Base-by-base conservation (phyloP, 1,140 invertebrate species). In the Neodiprion lecontei region DNA sequence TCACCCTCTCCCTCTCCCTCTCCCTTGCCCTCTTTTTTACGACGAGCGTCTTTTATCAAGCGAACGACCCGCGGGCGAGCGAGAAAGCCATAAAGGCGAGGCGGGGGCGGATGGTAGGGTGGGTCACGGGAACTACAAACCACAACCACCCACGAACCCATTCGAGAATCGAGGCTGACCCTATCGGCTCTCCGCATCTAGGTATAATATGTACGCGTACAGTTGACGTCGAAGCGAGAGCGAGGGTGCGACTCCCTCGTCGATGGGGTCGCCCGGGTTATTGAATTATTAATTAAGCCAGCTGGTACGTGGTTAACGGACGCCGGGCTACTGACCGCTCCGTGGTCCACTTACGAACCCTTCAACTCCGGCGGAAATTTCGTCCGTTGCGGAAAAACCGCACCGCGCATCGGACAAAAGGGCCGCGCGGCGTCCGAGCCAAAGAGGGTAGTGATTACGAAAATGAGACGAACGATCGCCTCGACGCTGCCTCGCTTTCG, bases 231-330 rank as follows among this genome's bases (percentile, higher is more conserved):
- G 53, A 9, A 61, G 53, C 28, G 28, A 40, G 28, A 21, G 28
- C 28, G 28, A 40, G 28, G 28, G 28, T 40, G 28, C 28, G 28
- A 40, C 28, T 40, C 28, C 28, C 28, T 40, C 28, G 28, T 40
- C 28, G 28, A 17, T 61, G 11, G 53, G 53, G n/a, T 17, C 53
- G 5, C 11, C 11, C 53, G n/a, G 53, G 53, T 61, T 61, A 61
- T 61, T 61, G 53, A 61, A 61, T 61, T 61, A 61, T 61, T 61
- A 61, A 61, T 61, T 61, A 61, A 61, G 53, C 53, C 53, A 61
- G 53, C 7, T 61, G 53, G 53, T 61, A 61, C 28, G 28, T 61
- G n/a, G 53, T 61, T 61, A 61, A 61, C 53, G 53, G 53, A 61
- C 53, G 53, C n/a, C 53, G 5, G 53, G 53, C 53, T 61, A 61